Evolutionary conservation across 2,888 invertebrate genomes (phyloP).

Genomic region (Sinohyriopsis cumingii): DNA sequence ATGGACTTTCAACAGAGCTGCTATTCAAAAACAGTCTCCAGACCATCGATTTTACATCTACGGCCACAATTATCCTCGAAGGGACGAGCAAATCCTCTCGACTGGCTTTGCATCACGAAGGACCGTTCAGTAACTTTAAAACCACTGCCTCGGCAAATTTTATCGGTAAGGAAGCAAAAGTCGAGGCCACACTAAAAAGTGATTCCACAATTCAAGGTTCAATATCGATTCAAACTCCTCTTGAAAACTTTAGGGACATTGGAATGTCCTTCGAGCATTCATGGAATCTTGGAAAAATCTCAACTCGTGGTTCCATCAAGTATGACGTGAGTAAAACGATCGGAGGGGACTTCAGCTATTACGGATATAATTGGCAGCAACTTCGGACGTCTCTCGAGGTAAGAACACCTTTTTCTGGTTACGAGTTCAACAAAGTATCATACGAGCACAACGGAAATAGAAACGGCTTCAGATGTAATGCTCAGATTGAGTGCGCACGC

Average conservation of each 20-base stretch:
- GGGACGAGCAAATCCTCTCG: constrained; percentile 18
- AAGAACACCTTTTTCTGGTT: constrained; percentile 48
- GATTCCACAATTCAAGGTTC: constrained; percentile 33
- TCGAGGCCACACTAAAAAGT: constrained; percentile 26
- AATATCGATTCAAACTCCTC: constrained; percentile 39
- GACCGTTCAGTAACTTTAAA: constrained; percentile 28
- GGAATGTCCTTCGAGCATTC: constrained; percentile 34
- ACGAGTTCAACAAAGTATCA: constrained; percentile 35
- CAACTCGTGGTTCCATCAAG: constrained; percentile 26
- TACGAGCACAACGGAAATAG: constrained; percentile 43
- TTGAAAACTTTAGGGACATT: constrained; percentile 28
- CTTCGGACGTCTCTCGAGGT: constrained; percentile 22
- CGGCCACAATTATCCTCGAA: constrained; percentile 8
- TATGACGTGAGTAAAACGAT: constrained; percentile 27
- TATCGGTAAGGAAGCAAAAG: constrained; percentile 9
- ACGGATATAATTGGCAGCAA: constrained; percentile 1
- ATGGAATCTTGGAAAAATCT: constrained; percentile 21
- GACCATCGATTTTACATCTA: constrained; percentile 12
- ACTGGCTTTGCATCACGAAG: constrained; percentile 31
- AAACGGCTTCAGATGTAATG: constrained; percentile 42
- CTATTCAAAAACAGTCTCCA: constrained; percentile 11
- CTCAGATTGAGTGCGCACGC: constrained; percentile 21
- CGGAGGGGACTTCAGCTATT: constrained; percentile 20
- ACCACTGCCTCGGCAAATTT: constrained; percentile 12
- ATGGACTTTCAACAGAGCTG: constrained; percentile 15